Conservation (phyloP, 1,140 invertebrate species). For the Drosophila sulfurigaster region DNA sequence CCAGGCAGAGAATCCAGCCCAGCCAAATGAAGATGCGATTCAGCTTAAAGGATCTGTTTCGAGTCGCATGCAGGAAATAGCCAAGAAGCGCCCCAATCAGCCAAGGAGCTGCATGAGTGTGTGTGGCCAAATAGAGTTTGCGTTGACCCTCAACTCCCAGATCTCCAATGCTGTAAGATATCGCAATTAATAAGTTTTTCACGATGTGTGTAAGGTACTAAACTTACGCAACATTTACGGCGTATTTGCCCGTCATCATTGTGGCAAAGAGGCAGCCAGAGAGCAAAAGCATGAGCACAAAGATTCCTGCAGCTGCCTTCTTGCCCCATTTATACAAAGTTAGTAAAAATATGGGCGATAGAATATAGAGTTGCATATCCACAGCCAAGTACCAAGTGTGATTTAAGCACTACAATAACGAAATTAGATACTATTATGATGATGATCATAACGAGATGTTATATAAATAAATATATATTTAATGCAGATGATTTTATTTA, state of each 20-base stretch:
- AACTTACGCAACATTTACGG: slow-evolving; percentile 34
- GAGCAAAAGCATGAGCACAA: slow-evolving; percentile 42
- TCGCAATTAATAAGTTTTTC: slow-evolving; percentile 40
- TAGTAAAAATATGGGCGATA: too few relatives aligned
- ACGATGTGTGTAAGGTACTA: background rate
- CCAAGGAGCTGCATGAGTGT: slow-evolving; percentile 66
- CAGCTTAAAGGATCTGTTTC: slow-evolving; percentile 39
- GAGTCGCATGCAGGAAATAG: slow-evolving; percentile 57
- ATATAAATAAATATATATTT: too few relatives aligned
- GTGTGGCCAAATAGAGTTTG: slow-evolving; percentile 59
- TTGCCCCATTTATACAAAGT: too few relatives aligned
- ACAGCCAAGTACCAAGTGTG: slow-evolving; percentile 95
- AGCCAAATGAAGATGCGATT: slow-evolving; percentile 12
- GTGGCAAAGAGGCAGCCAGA: slow-evolving; percentile 55
- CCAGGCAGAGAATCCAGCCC: slow-evolving; percentile 62
- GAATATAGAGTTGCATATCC: slow-evolving; percentile 88
- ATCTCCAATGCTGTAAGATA: slow-evolving; percentile 80
- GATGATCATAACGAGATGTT: too few relatives aligned
- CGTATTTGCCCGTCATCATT: slow-evolving; percentile 52
- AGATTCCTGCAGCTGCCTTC: slow-evolving; percentile 24
- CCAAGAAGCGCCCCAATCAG: slow-evolving; percentile 67
- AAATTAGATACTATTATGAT: background rate
- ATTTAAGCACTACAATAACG: slow-evolving; percentile 90
- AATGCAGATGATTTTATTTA: too few relatives aligned
- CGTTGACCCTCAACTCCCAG: background rate